Evolutionary conservation across 2,797 vertebrate genomes (phyloP), one percentile per base, ranked within the genome.

Genomic region (Tadarida brasiliensis): DNA sequence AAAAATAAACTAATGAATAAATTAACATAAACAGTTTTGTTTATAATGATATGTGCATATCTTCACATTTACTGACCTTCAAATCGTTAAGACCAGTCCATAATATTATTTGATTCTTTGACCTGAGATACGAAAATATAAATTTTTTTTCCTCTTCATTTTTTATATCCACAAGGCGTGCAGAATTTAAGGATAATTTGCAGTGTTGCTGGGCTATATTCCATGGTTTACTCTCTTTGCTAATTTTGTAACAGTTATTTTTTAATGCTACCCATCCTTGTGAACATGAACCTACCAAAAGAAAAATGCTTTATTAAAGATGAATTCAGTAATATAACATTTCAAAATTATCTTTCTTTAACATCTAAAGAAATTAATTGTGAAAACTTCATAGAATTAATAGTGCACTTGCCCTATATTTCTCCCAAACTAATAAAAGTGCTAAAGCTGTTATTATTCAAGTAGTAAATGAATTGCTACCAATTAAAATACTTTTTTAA

Each of bases 41-140:
- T 83, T 56, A 11, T 93, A 59, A 87, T 3, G 39, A 54, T 47
- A 49, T 51, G 33, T 19, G 5, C 19, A 49, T 44, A 51, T 67
- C 15, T 87, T 95, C 63, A 11, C 6, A 73, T 39, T 90, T 33
- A 98, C 97, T 97, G 95, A 99, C 99, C 99, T 99, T 98, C 57
- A 97, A 95, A 96, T 99, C 98, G 94, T 98, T 99, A 93, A 99
- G 98, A 84, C 99, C 99, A 0, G 98, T 99, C 99, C 99, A 99
- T 26, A 99, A 95, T 97, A 99, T 98, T 97, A 99, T 90, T 95
- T 98, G 98, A 97, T 98, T 98, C 47, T 98, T 81, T 77, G 92
- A 98, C 88, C 97, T 97, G 35, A 99, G 98, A 97, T 98, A 97
- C 22, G 98, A 98, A 65, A 98, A 98, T 84, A 99, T 11, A 92